Evolutionary conservation across 2,113 vertebrate genomes (phyloP).

Genomic region (Tragulus kanchil): DNA sequence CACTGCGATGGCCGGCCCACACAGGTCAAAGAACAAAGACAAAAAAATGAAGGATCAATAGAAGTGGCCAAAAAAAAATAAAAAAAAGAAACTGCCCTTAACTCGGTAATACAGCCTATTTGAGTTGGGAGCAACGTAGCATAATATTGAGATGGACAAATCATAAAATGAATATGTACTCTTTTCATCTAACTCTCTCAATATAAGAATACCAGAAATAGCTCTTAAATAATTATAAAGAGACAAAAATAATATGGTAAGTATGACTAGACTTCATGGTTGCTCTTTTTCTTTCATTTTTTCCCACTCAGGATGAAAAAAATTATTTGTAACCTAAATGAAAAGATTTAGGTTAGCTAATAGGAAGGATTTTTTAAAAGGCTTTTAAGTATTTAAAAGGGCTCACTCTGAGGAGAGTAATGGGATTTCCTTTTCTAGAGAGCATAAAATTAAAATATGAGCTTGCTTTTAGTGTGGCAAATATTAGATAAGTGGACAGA

Average conservation of each 20-base stretch:
- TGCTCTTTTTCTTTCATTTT: not conserved
- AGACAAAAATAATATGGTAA: not conserved
- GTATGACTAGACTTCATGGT: not conserved
- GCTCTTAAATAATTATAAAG: constrained; percentile 27
- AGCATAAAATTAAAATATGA: not conserved
- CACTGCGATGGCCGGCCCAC: no score
- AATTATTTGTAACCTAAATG: constrained; percentile 19
- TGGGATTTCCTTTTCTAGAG: constrained; percentile 14
- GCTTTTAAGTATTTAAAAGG: constrained; percentile 17
- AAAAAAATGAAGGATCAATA: no score
- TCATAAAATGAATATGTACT: not conserved
- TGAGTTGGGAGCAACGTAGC: not conserved
- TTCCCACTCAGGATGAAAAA: not conserved
- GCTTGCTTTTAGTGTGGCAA: not conserved
- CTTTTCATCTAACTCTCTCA: not conserved
- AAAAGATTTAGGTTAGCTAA: constrained; percentile 42
- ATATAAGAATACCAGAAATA: not conserved
- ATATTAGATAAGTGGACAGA: not conserved
- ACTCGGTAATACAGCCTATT: not conserved
- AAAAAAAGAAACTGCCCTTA: not conserved
- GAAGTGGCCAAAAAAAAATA: no score
- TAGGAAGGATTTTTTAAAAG: constrained; percentile 18
- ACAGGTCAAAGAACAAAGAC: no score
- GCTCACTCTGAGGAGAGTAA: not conserved
- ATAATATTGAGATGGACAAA: not conserved